Conservation (phyloP, 2,113 vertebrate genomes). For the Scopus umbretta region DNA sequence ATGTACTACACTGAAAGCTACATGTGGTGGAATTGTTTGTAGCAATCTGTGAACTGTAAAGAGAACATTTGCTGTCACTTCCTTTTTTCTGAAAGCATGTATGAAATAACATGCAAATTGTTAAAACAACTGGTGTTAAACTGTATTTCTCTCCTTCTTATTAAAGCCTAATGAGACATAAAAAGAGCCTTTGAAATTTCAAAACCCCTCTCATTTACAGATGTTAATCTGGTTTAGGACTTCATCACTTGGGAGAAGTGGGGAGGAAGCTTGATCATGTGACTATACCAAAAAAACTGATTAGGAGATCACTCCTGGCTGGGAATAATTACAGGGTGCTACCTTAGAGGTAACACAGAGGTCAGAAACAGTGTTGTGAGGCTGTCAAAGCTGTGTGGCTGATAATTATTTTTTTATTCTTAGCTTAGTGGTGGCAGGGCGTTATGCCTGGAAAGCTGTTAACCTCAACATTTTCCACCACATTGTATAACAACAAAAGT, state of each 20-base stretch:
- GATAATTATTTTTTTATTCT: conserved; percentile 27
- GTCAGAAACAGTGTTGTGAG: neutral
- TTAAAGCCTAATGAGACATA: neutral
- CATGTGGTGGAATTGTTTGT: neutral
- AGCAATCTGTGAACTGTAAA: conserved; percentile 2
- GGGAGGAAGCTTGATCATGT: neutral
- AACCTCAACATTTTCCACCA: neutral
- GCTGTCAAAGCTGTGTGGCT: neutral
- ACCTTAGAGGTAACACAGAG: neutral
- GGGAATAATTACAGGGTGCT: neutral
- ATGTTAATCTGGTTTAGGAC: neutral
- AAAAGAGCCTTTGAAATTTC: neutral
- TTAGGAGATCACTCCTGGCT: neutral
- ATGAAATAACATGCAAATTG: neutral
- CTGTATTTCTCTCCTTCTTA: neutral
- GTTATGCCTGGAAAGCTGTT: conserved; percentile 28
- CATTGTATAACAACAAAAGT: neutral
- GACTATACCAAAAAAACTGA: neutral
- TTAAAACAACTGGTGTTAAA: neutral
- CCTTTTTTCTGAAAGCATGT: neutral
- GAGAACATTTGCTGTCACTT: neutral
- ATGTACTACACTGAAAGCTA: neutral
- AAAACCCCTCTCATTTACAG: neutral
- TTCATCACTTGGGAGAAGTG: neutral
- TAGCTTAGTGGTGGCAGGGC: neutral